These are phyloP conservation scores for Rhinichthys klamathensis DNA, from an alignment of 2,113 vertebrate genomes.

Conservation along the genomic window DNA sequence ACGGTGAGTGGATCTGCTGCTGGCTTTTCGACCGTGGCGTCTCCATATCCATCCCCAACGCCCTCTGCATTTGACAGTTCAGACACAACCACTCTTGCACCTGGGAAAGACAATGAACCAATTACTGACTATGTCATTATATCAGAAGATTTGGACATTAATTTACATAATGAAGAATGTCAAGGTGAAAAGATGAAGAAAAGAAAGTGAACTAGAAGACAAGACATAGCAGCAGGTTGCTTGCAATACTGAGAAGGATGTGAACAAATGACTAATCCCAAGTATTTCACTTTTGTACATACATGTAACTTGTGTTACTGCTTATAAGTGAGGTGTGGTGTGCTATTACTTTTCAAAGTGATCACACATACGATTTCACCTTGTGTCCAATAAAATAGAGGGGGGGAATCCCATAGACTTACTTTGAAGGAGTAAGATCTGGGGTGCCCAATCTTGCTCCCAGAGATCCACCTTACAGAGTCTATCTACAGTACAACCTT, in stretches of 20 bases:
- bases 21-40: slow-evolving; percentile 97
- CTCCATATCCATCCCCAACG: slow-evolving; percentile 98
- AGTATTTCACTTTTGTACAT: neutral
- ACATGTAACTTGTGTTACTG: neutral
- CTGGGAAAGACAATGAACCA: slow-evolving; percentile 70
- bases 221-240: neutral
- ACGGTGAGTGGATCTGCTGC: slow-evolving; percentile 92
- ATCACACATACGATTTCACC: neutral
- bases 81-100: slow-evolving; percentile 98
- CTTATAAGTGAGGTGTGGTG: neutral
- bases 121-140: slow-evolving; percentile 16
- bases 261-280: neutral
- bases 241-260: neutral
- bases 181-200: neutral
- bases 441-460: neutral
- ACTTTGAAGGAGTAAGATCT: neutral
- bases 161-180: slow-evolving; percentile 3
- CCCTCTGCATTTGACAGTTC: slow-evolving; percentile 99
- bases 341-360: neutral
- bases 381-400: neutral
- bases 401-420: neutral
- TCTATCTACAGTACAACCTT: neutral
- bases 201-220: neutral
- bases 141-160: slow-evolving; percentile 2
- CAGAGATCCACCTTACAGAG: neutral